Evolutionary conservation across 2,797 vertebrate genomes (phyloP).

Genomic region (Molossus alvarezi): DNA sequence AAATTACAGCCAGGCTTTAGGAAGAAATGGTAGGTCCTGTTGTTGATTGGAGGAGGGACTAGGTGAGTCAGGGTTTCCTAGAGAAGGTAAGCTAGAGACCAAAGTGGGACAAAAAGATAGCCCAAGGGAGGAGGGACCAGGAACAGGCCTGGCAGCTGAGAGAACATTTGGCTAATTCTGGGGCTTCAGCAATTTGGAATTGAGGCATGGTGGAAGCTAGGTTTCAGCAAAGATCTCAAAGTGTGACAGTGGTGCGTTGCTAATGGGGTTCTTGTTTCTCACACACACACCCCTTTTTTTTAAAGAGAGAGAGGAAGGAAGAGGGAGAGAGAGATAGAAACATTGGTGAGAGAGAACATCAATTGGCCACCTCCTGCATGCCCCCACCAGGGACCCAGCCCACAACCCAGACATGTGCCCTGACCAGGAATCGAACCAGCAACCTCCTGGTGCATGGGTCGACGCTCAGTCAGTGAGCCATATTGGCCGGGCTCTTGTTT

Average conservation of each 20-base stretch:
- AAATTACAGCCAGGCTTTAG: conserved; percentile 27
- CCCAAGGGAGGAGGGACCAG: background rate
- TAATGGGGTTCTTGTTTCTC: background rate
- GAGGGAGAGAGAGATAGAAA: too few species aligned
- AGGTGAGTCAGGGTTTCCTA: conserved; percentile 45
- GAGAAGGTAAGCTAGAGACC: background rate
- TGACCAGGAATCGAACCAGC: too few species aligned
- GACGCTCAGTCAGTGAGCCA: too few species aligned
- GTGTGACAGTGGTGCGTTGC: background rate
- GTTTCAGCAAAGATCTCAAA: conserved; percentile 1
- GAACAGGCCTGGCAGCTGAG: background rate
- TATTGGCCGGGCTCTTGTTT: background rate
- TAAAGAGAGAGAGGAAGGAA: too few species aligned
- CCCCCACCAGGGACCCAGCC: too few species aligned
- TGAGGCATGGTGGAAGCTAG: background rate
- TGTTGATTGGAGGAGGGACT: background rate
- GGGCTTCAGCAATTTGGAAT: background rate
- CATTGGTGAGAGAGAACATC: too few species aligned
- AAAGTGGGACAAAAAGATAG: background rate
- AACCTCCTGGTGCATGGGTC: too few species aligned
- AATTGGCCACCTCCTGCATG: too few species aligned
- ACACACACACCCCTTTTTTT: too few species aligned
- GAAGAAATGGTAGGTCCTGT: background rate
- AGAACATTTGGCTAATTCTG: background rate
- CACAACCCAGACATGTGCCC: too few species aligned